Percentiles rank a stretch among this genome's conserved stretches.
Evolutionary conservation across 92 coral and sea anemone species (phyloP).

Genomic region (Meandrina meandrites): DNA sequence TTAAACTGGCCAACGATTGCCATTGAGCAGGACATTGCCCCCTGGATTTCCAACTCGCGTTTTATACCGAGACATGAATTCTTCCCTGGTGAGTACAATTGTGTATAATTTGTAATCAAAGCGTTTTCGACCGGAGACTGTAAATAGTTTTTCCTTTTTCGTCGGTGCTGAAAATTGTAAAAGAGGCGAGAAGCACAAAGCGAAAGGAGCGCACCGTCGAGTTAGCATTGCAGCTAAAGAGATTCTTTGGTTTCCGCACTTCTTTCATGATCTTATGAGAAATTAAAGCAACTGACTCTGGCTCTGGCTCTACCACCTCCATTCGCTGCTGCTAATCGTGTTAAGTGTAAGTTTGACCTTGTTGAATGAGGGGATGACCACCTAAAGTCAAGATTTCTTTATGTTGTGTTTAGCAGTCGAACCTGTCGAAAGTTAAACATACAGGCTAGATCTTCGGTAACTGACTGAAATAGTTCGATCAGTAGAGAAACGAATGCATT

Average conservation of each 20-base stretch:
- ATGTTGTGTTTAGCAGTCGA: neutral
- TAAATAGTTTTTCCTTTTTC: neutral
- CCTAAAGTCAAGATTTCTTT: neutral
- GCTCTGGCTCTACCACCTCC: neutral
- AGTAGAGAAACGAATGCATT: neutral
- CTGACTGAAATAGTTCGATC: neutral
- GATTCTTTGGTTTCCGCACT: neutral
- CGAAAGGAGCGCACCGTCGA: neutral
- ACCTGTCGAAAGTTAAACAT: neutral
- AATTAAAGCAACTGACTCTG: neutral
- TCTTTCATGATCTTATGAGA: neutral
- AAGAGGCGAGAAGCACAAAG: neutral
- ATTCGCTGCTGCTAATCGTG: slow-evolving; percentile 21
- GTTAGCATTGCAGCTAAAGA: neutral
- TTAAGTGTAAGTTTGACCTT: slow-evolving; percentile 37
- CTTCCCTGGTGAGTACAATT: slow-evolving; percentile 1
- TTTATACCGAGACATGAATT: slow-evolving; percentile 3
- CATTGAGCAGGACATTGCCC: neutral
- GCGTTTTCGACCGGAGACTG: neutral
- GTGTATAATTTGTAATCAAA: neutral
- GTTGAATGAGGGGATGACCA: slow-evolving; percentile 21
- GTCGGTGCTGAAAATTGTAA: neutral
- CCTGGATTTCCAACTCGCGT: slow-evolving; percentile 8
- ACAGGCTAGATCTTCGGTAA: neutral
- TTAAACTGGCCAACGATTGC: slow-evolving; percentile 4